Percentiles rank a stretch among this genome's conserved stretches.
These are phyloP conservation scores for Chiroxiphia lanceolata DNA, from an alignment of 2,797 vertebrate species.

Conservation along the genomic window DNA sequence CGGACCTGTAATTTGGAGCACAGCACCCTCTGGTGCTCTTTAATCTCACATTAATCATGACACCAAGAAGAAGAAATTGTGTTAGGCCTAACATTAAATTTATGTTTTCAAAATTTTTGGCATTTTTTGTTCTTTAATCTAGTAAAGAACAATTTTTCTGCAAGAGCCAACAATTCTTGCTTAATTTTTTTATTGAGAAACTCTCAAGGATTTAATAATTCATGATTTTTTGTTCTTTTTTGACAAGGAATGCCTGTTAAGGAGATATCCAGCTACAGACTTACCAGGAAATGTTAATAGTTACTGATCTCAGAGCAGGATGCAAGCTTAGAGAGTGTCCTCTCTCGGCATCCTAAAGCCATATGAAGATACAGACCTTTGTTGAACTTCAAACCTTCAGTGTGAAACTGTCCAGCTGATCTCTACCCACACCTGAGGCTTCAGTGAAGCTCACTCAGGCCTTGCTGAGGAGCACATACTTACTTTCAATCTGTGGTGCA, in stretches of 20 bases:
- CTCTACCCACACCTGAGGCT: neutral
- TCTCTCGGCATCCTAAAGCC: neutral
- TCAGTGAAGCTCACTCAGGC: neutral
- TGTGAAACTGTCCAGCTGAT: neutral
- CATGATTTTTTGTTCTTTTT: neutral
- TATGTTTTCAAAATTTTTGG: neutral
- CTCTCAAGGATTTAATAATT: neutral
- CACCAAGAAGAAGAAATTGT: neutral
- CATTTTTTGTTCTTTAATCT: neutral
- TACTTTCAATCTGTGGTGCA: conserved; percentile 86
- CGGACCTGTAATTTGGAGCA: neutral
- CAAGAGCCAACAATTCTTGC: neutral
- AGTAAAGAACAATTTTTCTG: neutral
- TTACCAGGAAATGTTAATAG: neutral
- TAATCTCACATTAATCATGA: neutral
- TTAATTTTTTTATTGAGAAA: neutral
- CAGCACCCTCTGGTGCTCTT: conserved; percentile 44
- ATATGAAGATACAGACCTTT: neutral
- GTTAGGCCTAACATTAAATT: neutral
- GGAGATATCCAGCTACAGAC: neutral
- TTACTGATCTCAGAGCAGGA: neutral
- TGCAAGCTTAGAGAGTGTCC: neutral
- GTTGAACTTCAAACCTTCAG: neutral
- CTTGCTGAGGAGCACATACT: conserved; percentile 52
- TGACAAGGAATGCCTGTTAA: neutral